A percentile compares a stretch with the other conserved stretches of the same genome.
Conservation (phyloP, 37 sponge, comb jelly and placozoan species). For the Bolinopsis microptera region DNA sequence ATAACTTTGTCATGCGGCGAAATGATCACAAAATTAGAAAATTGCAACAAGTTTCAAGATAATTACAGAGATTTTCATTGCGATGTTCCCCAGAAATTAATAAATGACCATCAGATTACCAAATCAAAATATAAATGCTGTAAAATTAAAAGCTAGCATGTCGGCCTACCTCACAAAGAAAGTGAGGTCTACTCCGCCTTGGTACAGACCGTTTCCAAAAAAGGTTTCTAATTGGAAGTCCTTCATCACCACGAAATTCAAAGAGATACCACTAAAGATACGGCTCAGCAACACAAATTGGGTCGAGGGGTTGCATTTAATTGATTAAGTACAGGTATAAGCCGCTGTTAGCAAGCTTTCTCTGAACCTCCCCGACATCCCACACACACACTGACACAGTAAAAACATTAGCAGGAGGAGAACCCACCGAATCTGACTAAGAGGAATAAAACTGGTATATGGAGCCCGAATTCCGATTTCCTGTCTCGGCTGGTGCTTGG, state of each 20-base stretch:
- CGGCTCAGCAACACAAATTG: neutral
- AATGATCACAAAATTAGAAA: neutral
- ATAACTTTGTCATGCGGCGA: neutral
- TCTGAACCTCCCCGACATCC: neutral
- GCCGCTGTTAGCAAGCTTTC: neutral
- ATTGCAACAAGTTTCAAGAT: neutral
- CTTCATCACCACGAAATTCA: neutral
- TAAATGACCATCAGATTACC: neutral
- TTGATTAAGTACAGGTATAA: neutral
- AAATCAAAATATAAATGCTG: neutral
- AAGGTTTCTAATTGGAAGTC: neutral
- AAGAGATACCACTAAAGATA: neutral
- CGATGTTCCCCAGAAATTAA: neutral
- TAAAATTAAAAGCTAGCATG: neutral
- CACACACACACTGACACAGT: neutral
- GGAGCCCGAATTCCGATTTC: neutral
- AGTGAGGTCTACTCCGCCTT: neutral
- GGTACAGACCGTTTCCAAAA: neutral
- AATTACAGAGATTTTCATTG: neutral
- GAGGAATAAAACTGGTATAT: neutral
- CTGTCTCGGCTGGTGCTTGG: neutral
- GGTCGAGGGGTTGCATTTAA: neutral
- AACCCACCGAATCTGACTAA: neutral
- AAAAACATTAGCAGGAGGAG: neutral
- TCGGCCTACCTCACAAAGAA: neutral